phyloP scores from a whole-genome alignment of 1,140 invertebrate species.

The Tetragonula clypearis region DNA sequence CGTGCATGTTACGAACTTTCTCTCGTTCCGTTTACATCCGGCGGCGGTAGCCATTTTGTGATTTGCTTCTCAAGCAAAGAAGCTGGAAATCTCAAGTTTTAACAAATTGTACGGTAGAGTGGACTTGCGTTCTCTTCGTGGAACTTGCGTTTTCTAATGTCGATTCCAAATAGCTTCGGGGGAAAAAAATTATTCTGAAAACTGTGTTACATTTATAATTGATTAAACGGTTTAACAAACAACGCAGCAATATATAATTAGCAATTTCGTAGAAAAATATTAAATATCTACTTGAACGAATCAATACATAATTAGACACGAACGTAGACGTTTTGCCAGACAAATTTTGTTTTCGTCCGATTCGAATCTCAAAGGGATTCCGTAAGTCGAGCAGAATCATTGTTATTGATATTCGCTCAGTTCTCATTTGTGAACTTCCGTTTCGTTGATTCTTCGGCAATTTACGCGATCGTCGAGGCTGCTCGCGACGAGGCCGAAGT shows the following conservation, averaged over 20 bases:
- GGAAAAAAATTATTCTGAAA: too few species aligned
- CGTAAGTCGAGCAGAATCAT: background rate
- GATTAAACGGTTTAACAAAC: background rate
- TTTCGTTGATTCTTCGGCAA: slow-evolving; percentile 16
- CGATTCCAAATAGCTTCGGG: too few species aligned
- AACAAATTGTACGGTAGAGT: background rate
- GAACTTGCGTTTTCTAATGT: too few species aligned
- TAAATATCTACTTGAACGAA: background rate
- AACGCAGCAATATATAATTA: background rate
- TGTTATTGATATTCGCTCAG: background rate
- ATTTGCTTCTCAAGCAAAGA: background rate
- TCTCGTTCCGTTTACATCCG: slow-evolving; percentile 51
- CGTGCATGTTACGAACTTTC: slow-evolving; percentile 33
- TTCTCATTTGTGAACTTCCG: slow-evolving; percentile 21
- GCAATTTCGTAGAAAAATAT: background rate
- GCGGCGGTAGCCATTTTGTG: slow-evolving; percentile 34
- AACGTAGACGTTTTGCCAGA: background rate
- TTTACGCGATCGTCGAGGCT: slow-evolving; percentile 25
- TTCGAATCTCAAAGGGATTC: background rate
- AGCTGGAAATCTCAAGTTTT: background rate
- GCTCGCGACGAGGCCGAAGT: slow-evolving; percentile 37
- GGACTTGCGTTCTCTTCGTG: too few species aligned
- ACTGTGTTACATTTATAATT: too few species aligned
- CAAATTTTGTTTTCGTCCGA: background rate
- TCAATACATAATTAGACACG: background rate